phyloP scores from a whole-genome alignment of 2,113 vertebrate genomes.

The Lepidothrix coronata region DNA sequence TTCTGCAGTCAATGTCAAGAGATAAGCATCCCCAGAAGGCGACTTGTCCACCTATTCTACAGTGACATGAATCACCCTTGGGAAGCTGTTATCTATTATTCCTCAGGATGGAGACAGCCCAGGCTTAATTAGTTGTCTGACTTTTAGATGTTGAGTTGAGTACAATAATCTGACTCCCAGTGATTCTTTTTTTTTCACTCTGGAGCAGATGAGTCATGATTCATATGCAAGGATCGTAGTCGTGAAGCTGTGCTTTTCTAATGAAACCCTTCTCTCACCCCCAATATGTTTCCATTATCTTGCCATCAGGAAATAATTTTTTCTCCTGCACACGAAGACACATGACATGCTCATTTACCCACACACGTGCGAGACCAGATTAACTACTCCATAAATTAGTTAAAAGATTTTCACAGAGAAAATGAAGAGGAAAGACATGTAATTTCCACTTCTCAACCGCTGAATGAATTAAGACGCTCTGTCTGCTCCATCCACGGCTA shows the following conservation, averaged over 20 bases:
- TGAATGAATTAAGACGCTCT: not conserved
- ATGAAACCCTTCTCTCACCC: constrained; percentile 10
- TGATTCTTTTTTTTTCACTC: not conserved
- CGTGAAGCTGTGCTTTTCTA: not conserved
- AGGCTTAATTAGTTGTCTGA: constrained; percentile 45
- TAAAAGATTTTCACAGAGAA: constrained; percentile 50
- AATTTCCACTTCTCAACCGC: constrained; percentile 4
- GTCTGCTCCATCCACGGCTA: not conserved
- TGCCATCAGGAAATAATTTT: constrained; percentile 47
- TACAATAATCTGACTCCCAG: not conserved
- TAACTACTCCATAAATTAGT: constrained; percentile 58
- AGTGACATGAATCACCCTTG: constrained; percentile 12
- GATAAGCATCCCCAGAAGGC: constrained; percentile 27
- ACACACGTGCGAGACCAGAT: not conserved
- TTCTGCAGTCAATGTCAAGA: constrained; percentile 9
- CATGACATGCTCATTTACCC: constrained; percentile 30
- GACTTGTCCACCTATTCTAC: constrained; percentile 1
- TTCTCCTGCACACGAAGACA: not conserved
- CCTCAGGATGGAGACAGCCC: not conserved
- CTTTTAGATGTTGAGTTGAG: constrained; percentile 22
- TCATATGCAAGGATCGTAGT: not conserved
- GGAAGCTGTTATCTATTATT: constrained; percentile 34
- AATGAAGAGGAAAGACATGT: constrained; percentile 25
- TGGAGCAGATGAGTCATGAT: constrained; percentile 29
- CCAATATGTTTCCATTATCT: constrained; percentile 47